Evolutionary conservation across 2,888 invertebrate species (phyloP), one percentile per base, ranked within the genome.

Genomic region (Junonia oenone): DNA sequence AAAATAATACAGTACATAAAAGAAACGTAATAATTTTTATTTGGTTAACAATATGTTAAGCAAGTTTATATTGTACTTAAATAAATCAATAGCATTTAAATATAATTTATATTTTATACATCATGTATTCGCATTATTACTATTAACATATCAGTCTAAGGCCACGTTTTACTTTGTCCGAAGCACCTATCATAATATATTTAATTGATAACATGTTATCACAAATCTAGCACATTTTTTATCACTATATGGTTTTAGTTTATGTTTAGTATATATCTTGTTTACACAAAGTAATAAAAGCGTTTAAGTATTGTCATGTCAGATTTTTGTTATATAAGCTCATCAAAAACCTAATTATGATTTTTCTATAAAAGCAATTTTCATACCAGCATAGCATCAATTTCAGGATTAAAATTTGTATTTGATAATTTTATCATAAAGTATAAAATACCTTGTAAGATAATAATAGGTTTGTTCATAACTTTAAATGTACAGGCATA

Each of bases 61-160:
- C 50, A 38, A 2, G 47, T 46, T 40, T 38, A 40, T 33, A 55
- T 31, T 43, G 19, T 48, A 15, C 45, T 55, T 43, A 55, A 55
- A 50, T 50, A 55, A 38, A 35, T 55, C 35, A 31, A 45, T 43
- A 29, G 50, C 29, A 58, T 52, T 46, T 52, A 51, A 55, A 55
- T 52, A 58, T 51, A 58, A 51, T 48, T 47, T 51, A 47, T 51
- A 38, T 37, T 51, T n/a, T 51, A 56, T 49, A 48, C 48, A 48
- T 22, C 6, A 8, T 13, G 31, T 49, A 51, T 35, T 37, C 17
- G 45, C 50, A 8, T 51, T 37, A 43, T 33, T 45, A 51, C 8
- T n/a, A 26, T 43, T 48, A 51, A 15, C 14, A 37, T 43, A 47
- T 58, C 58, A 58, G 58, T 58, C 58, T 45, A 58, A 55, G 55